Evolutionary conservation across 2,888 invertebrate genomes (phyloP).

Genomic region (Drosophila koepferae): DNA sequence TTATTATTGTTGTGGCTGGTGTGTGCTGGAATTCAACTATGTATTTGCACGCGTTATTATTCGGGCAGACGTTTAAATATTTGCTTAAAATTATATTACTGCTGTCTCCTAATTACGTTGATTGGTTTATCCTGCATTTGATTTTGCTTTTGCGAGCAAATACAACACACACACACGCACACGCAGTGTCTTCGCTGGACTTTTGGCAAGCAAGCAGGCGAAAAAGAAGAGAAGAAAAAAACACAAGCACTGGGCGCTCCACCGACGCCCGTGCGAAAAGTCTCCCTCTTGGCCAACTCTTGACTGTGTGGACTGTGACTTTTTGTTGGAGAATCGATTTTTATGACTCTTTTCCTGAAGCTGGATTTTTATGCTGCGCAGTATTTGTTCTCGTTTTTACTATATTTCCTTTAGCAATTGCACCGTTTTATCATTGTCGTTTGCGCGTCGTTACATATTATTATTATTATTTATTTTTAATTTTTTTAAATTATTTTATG

Average conservation of each 20-base stretch:
- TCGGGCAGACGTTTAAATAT: slow-evolving; percentile 49
- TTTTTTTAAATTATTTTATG: slow-evolving; percentile 33
- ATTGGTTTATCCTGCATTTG: slow-evolving; percentile 46
- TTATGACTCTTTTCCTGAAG: slow-evolving; percentile 70
- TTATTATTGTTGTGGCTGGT: slow-evolving; percentile 45
- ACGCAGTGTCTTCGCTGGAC: slow-evolving; percentile 34
- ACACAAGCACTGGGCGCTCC: slow-evolving; percentile 53
- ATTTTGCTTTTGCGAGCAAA: slow-evolving; percentile 40
- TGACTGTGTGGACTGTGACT: slow-evolving; percentile 58
- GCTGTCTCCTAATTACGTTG: slow-evolving; percentile 56
- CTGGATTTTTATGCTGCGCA: slow-evolving; percentile 41
- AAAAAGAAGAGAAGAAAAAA: slow-evolving; percentile 30
- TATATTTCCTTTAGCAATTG: slow-evolving; percentile 23
- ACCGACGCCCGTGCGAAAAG: slow-evolving; percentile 74
- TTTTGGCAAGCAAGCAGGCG: slow-evolving; percentile 60
- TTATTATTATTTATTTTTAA: slow-evolving; percentile 31
- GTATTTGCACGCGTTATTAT: slow-evolving; percentile 54
- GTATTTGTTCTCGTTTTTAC: slow-evolving; percentile 21
- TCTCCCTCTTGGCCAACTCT: slow-evolving; percentile 44
- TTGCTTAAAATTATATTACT: slow-evolving; percentile 64
- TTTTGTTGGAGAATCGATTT: slow-evolving; percentile 83
- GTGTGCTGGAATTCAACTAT: slow-evolving; percentile 63
- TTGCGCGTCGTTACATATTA: slow-evolving; percentile 44
- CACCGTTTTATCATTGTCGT: slow-evolving; percentile 52
- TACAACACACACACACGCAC: slow-evolving; percentile 16